phyloP scores from a whole-genome alignment of 2,797 vertebrate genomes.

The Schizothorax lantsangensis region DNA sequence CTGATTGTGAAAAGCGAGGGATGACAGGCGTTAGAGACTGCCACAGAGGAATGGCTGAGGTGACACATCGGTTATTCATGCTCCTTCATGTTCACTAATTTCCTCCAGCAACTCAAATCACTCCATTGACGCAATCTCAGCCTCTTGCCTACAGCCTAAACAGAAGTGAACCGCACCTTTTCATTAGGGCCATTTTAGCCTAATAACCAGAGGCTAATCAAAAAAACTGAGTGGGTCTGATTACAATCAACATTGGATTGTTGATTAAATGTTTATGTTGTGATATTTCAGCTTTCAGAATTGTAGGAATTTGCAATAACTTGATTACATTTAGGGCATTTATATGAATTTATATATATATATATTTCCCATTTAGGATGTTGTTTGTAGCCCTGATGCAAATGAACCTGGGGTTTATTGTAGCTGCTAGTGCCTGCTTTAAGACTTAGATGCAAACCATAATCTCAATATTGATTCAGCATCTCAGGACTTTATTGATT shows the following conservation, averaged over 20 bases:
- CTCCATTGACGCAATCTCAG: slow-evolving; percentile 41
- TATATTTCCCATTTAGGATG: not conserved
- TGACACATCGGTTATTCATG: slow-evolving; percentile 58
- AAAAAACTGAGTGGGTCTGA: not conserved
- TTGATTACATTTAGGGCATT: not conserved
- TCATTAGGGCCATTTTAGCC: not conserved
- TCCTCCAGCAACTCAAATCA: slow-evolving; percentile 38
- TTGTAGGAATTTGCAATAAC: not conserved
- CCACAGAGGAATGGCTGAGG: slow-evolving; percentile 46
- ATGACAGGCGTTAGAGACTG: slow-evolving; percentile 52
- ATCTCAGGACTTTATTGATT: slow-evolving; percentile 38
- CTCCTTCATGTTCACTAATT: slow-evolving; percentile 37
- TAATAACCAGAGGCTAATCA: slow-evolving; percentile 16
- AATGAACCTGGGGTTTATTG: not conserved
- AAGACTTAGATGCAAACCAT: slow-evolving; percentile 25
- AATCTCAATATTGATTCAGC: slow-evolving; percentile 59
- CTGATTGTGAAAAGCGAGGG: slow-evolving; percentile 51
- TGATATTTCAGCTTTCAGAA: not conserved
- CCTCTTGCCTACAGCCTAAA: not conserved
- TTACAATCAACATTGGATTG: slow-evolving; percentile 27
- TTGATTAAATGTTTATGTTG: not conserved
- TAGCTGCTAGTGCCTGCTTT: not conserved
- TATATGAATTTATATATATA: too few species aligned
- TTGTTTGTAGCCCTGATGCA: not conserved
- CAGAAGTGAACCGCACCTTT: slow-evolving; percentile 12